These are phyloP conservation scores for Agonum fuliginosum DNA, from an alignment of 2,888 invertebrate genomes.

Conservation along the genomic window DNA sequence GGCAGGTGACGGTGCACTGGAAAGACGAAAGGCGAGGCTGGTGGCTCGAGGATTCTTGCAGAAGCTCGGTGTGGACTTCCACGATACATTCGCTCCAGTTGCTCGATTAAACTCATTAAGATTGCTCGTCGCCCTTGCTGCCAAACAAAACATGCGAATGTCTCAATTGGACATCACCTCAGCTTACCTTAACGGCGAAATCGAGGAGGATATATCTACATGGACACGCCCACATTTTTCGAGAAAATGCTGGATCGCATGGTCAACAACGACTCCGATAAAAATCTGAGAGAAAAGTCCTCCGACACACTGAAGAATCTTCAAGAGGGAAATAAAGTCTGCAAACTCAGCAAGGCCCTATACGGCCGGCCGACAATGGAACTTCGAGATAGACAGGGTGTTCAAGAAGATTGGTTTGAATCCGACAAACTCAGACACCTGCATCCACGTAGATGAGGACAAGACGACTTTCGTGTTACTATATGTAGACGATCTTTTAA, in stretches of 20 bases:
- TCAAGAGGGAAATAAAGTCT: constrained; percentile 61
- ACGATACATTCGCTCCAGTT: constrained; percentile 51
- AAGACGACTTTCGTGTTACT: constrained; percentile 61
- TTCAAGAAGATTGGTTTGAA: constrained; percentile 60
- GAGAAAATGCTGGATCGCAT: constrained; percentile 47
- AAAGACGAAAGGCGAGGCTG: constrained; percentile 40
- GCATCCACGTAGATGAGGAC: constrained; percentile 61
- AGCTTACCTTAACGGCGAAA: constrained; percentile 60
- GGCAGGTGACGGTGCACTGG: constrained; percentile 22
- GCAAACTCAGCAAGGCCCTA: constrained; percentile 62
- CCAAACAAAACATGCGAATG: constrained; percentile 45
- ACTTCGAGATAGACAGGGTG: constrained; percentile 60
- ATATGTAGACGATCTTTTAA: constrained; percentile 65
- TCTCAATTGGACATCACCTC: constrained; percentile 60
- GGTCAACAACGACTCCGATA: not conserved
- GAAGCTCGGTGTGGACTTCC: constrained; percentile 41
- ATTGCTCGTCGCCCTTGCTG: constrained; percentile 25
- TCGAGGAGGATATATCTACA: constrained; percentile 59
- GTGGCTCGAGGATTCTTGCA: constrained; percentile 52
- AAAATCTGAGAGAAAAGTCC: constrained; percentile 21
- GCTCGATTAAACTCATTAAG: constrained; percentile 32
- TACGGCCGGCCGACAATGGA: constrained; percentile 64
- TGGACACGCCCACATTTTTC: constrained; percentile 59
- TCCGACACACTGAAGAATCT: constrained; percentile 19
- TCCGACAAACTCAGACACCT: constrained; percentile 61